These are phyloP conservation scores for Eustalomyia histrio DNA, from an alignment of 2,888 invertebrate genomes.

Conservation along the genomic window DNA sequence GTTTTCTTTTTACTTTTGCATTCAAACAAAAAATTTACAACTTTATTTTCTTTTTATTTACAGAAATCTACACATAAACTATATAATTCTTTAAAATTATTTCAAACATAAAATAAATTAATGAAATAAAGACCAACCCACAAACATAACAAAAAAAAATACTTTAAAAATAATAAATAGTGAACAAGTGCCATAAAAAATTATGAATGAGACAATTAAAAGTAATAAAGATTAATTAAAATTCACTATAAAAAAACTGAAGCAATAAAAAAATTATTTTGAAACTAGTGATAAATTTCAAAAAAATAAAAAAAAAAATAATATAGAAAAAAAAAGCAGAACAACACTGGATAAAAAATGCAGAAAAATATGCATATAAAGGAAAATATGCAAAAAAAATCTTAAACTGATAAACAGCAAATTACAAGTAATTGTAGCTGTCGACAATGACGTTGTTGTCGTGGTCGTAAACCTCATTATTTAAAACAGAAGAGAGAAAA, in stretches of 20 bases:
- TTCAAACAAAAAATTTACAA: no score
- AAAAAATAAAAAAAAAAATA: no score
- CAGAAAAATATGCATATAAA: not conserved
- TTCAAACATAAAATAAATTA: constrained; percentile 35
- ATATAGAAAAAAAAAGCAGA: constrained; percentile 3
- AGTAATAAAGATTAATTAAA: constrained; percentile 65
- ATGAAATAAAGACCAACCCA: constrained; percentile 56
- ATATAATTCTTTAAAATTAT: not conserved
- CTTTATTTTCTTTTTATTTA: not conserved
- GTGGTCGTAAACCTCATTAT: not conserved
- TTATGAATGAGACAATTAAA: constrained; percentile 65
- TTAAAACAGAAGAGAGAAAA: not conserved
- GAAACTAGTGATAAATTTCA: constrained; percentile 45
- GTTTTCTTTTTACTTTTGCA: no score
- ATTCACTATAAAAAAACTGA: constrained; percentile 27
- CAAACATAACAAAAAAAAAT: constrained; percentile 26
- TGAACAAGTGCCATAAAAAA: constrained; percentile 55
- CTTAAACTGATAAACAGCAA: constrained; percentile 14
- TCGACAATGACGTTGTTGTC: not conserved
- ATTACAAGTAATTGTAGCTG: constrained; percentile 19
- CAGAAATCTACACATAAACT: not conserved
- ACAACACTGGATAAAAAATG: not conserved
- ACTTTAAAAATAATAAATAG: constrained; percentile 15
- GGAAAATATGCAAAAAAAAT: constrained; percentile 8
- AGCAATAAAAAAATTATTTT: constrained; percentile 14